phyloP scores from a whole-genome alignment of 2,797 vertebrate genomes.

The Pampus argenteus region DNA sequence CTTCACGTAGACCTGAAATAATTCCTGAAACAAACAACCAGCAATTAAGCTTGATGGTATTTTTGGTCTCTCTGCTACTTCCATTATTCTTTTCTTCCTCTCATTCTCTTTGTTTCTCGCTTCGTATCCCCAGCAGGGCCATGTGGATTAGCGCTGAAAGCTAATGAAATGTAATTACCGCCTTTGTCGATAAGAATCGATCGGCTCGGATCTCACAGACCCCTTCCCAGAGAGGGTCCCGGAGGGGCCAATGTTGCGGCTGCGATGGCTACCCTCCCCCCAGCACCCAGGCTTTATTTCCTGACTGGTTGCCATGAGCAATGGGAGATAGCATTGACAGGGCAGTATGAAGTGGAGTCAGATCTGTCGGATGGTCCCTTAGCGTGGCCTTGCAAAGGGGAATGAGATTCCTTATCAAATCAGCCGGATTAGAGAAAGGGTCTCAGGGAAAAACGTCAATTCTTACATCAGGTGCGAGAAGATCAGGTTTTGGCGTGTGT shows the following conservation, averaged over 20 bases:
- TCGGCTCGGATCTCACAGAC: constrained; percentile 68
- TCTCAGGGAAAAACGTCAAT: constrained; percentile 71
- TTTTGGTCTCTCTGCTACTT: constrained; percentile 32
- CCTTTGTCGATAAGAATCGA: constrained; percentile 88
- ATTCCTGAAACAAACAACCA: constrained; percentile 18
- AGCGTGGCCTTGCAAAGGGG: constrained; percentile 50
- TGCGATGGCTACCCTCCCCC: constrained; percentile 21
- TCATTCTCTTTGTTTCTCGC: constrained; percentile 58
- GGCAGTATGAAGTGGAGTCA: constrained; percentile 80
- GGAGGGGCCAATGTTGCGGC: constrained; percentile 35
- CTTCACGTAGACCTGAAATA: constrained; percentile 22
- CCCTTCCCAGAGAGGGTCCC: constrained; percentile 64
- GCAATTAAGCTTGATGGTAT: constrained; percentile 22
- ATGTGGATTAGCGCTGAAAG: constrained; percentile 84
- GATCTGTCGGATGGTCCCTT: constrained; percentile 79
- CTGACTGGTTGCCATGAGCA: constrained; percentile 77
- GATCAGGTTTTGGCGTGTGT: constrained; percentile 44
- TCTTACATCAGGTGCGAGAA: constrained; percentile 50
- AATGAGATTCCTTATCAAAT: constrained; percentile 84
- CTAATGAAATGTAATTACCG: constrained; percentile 92
- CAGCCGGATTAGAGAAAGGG: constrained; percentile 76
- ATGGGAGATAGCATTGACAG: constrained; percentile 86
- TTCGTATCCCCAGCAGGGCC: constrained; percentile 66
- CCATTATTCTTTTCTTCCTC: constrained; percentile 32
- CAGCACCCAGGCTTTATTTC: constrained; percentile 72